These are phyloP conservation scores for Lymantria dispar DNA, from an alignment of 2,888 invertebrate genomes.

Conservation along the genomic window DNA sequence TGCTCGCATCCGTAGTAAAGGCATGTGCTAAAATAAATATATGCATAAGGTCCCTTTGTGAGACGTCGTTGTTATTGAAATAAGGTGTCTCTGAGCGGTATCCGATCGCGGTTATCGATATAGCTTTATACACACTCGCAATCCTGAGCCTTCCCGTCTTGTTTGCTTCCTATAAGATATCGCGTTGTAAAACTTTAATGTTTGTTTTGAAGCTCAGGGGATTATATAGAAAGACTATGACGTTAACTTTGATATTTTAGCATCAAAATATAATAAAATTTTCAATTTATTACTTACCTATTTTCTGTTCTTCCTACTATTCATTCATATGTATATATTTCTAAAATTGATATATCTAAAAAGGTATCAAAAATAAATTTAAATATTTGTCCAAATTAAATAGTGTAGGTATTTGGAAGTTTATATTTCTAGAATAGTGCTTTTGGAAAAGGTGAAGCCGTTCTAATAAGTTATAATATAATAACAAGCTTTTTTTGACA, in stretches of 20 bases:
- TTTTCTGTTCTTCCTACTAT: too few species aligned
- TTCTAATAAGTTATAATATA: too few species aligned
- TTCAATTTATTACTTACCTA: slow-evolving; percentile 15
- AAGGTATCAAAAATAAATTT: too few species aligned
- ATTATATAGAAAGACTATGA: slow-evolving; percentile 1
- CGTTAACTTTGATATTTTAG: neutral
- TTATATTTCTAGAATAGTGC: too few species aligned
- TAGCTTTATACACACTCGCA: slow-evolving; percentile 16
- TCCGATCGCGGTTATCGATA: slow-evolving; percentile 39
- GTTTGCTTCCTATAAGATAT: slow-evolving; percentile 49
- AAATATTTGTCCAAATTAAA: too few species aligned
- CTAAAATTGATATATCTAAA: too few species aligned
- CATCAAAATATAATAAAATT: neutral
- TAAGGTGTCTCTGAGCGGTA: slow-evolving; percentile 56
- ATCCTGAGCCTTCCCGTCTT: slow-evolving; percentile 46
- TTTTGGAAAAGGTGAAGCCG: too few species aligned
- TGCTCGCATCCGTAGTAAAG: slow-evolving; percentile 28
- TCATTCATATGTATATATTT: slow-evolving; percentile 17
- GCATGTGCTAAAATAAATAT: slow-evolving; percentile 51
- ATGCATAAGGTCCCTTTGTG: slow-evolving; percentile 53
- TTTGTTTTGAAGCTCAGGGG: slow-evolving; percentile 21
- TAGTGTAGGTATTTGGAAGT: too few species aligned
- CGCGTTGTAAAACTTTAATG: slow-evolving; percentile 35
- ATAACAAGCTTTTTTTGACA: too few species aligned
- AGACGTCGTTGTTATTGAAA: slow-evolving; percentile 69